Conservation (phyloP, 1,140 invertebrate species). For the Eurosta solidaginis region DNA sequence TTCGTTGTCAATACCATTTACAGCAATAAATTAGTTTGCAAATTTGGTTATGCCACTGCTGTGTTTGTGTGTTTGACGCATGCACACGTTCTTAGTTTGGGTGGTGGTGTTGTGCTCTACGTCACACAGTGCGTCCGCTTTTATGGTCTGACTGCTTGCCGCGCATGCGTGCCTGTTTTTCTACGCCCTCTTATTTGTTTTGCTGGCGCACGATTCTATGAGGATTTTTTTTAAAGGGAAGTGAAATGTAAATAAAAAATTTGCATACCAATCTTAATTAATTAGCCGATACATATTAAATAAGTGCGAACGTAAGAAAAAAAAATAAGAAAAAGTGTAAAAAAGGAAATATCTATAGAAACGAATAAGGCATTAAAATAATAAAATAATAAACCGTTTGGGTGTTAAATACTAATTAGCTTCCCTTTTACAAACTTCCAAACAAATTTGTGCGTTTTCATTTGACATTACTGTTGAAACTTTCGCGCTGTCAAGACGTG, state of each 20-base stretch:
- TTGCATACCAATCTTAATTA: not conserved
- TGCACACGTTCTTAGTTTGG: not conserved
- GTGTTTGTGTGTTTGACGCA: not conserved
- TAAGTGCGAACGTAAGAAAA: not conserved
- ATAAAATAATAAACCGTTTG: not conserved
- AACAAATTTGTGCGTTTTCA: not conserved
- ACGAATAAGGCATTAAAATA: not conserved
- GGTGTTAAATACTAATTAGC: not conserved
- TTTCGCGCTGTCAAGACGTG: not conserved
- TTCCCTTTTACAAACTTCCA: not conserved
- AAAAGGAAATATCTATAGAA: not conserved
- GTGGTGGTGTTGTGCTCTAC: not conserved
- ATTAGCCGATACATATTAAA: not conserved
- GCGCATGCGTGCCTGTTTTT: not conserved
- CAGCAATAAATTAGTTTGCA: constrained; percentile 7
- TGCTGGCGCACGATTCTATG: not conserved
- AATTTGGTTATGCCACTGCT: not conserved
- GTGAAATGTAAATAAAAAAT: not conserved
- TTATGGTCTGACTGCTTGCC: not conserved
- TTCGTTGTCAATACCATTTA: not conserved
- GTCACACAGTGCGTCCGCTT: not conserved
- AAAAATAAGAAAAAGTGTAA: not conserved
- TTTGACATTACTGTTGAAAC: constrained; percentile 19
- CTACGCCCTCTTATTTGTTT: not conserved
- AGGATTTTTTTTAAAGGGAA: not conserved